These are phyloP conservation scores for Papilio aristodemus DNA, from an alignment of 1,140 invertebrate species.

Conservation along the genomic window DNA sequence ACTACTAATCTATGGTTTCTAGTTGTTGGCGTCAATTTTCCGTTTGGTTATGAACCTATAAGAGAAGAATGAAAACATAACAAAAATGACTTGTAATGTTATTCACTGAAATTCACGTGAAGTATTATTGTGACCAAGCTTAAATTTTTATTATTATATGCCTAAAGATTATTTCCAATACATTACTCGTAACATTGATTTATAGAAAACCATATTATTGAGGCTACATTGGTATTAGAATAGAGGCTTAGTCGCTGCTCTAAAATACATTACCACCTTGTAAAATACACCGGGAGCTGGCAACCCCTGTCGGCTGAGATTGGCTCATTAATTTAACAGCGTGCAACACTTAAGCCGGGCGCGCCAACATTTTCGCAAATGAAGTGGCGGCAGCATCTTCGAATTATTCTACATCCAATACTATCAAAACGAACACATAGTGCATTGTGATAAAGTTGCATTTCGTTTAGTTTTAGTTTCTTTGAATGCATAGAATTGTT, in stretches of 20 bases:
- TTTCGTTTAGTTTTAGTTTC: constrained; percentile 30
- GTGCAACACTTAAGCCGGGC: constrained; percentile 75
- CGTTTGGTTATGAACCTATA: too few species aligned
- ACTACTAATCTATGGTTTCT: too few species aligned
- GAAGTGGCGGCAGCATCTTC: constrained; percentile 60
- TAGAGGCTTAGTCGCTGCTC: constrained; percentile 34
- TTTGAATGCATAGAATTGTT: constrained; percentile 27
- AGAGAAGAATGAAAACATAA: too few species aligned
- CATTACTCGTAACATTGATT: too few species aligned
- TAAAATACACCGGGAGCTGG: constrained; percentile 72
- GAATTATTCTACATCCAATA: constrained; percentile 34
- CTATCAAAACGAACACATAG: constrained; percentile 30
- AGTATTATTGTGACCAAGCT: too few species aligned
- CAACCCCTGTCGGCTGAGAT: constrained; percentile 65
- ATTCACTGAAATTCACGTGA: too few species aligned
- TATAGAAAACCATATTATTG: neutral
- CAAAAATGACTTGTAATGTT: too few species aligned
- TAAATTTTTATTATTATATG: too few species aligned
- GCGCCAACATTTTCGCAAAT: constrained; percentile 75
- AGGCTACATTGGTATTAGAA: constrained; percentile 10
- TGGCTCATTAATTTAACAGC: constrained; percentile 79
- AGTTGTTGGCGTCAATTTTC: too few species aligned
- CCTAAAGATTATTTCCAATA: neutral
- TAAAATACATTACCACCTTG: constrained; percentile 74
- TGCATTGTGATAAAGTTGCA: constrained; percentile 32